Base-by-base conservation (phyloP, 2,888 invertebrate genomes). In the Meliscaeva auricollis region DNA sequence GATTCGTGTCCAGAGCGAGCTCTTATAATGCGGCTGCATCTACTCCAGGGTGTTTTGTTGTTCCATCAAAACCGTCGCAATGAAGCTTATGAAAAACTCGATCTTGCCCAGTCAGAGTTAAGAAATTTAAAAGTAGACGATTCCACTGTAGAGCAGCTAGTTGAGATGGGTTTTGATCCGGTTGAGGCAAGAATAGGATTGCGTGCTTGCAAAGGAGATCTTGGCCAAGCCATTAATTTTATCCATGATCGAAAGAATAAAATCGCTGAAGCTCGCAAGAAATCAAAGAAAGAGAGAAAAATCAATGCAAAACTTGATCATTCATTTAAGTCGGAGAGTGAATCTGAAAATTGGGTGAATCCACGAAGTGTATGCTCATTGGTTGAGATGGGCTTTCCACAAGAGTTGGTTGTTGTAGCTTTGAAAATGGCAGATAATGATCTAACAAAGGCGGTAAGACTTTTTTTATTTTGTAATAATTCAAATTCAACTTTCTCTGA, bases 1-100 rank as follows among this genome's bases (percentile, higher is more conserved):
- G 93, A 93, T 46, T 93, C 94, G 75, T 91, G 90, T 56, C 95
- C 95, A 60, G 96, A 96, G 90, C 94, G 95, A 3, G 96, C 95
- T 0, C 91, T 97, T 11, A 93, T 96, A 80, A 95, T 97, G 94
- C 94, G 97, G 1, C 93, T 97, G 17, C 96, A 97, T 91, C 91
- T 97, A 66, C 93, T 97, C 66, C 96, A 97, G 92, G 97, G 96
- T 6, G 95, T 97, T 73, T 94, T 96, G 26, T 93, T 95, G 0
- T 97, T 95, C 89, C 96, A 97, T 90, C 95, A 96, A 91, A 96
- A 96, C 90, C 94, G 94, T 78, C 92, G 95, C 0, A 91, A 92
- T 0, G 95, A 95, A 75, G 95, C 97, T 0, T 92, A 92, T 54
- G 90, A 91, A 0, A 91, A 96, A 46, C 92, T 97, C 0, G 93